Evolutionary conservation across 2,113 vertebrate species (phyloP), one percentile per base, ranked within the genome.

Genomic region (Mustelus asterias): DNA sequence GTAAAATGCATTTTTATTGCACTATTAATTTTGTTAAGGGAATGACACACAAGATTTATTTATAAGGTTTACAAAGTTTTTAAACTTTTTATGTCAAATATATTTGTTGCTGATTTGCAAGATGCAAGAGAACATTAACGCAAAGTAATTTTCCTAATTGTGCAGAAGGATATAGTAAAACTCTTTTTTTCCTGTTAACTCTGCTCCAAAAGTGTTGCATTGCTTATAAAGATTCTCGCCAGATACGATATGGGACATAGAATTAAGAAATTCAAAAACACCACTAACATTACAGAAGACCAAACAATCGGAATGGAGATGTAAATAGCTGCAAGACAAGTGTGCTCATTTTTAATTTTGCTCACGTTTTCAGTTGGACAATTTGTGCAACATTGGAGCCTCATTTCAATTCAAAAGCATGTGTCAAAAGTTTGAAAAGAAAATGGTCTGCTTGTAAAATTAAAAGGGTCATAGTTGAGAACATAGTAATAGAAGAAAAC

Each of bases 1-100:
- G 67, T 44, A 44, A 95, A 95, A 95, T 95, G n/a, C n/a, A 70
- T 95, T 95, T 95, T 95, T 70, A 95, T 95, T 95, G 26, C 48
- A 72, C 67, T 95, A 65, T 94, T 95, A 65, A 44, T 72, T 95
- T 95, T 83, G 72, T 76, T 95, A 29, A 72, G 67, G 93, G 11
- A 72, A 72, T 95, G 41, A 26, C 67, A 72, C n/a, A 22, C 13
- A 10, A 67, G 63, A 48, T 72, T 70, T 95, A 69, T 72, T 72
- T 95, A 54, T 29, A 72, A 95, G 9, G 93, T 70, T 95, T 44
- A 95, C 67, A 72, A 44, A 48, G 3, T 95, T 72, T 48, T 41
- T 69, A 70, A 95, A 24, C 67, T 70, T 95, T 70, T 94, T 94
- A 94, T 48, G 37, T 93, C 9, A n/a, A 95, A 72, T 48, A 13